A percentile compares a stretch with the other conserved stretches of the same genome.
These are phyloP conservation scores for Notolepis coatsorum DNA, from an alignment of 2,797 vertebrate genomes.

Conservation along the genomic window DNA sequence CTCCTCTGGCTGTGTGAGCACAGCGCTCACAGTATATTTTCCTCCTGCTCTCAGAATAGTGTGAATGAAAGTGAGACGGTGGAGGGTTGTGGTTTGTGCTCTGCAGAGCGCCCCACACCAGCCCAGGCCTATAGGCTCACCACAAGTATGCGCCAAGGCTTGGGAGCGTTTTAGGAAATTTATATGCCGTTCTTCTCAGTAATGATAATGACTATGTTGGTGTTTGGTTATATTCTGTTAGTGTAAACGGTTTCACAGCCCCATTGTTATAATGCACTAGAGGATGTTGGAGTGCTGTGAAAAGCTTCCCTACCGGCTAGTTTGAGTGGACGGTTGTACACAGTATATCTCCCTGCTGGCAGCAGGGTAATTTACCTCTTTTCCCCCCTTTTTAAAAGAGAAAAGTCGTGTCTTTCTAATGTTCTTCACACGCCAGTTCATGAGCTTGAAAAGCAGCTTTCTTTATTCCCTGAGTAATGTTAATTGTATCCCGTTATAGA, in stretches of 20 bases:
- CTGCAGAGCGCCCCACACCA: neutral
- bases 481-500: slow-evolving; percentile 9
- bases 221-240: slow-evolving; percentile 23
- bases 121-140: slow-evolving; percentile 11
- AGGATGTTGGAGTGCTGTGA: slow-evolving; percentile 26
- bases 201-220: slow-evolving; percentile 46
- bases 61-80: slow-evolving; percentile 18
- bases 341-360: slow-evolving; percentile 4
- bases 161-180: slow-evolving; percentile 4
- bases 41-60: slow-evolving; percentile 1
- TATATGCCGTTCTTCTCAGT: slow-evolving; percentile 28
- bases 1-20: neutral
- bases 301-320: slow-evolving; percentile 18
- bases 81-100: slow-evolving; percentile 13
- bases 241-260: slow-evolving; percentile 21
- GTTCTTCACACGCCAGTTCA: slow-evolving; percentile 1
- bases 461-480: slow-evolving; percentile 7
- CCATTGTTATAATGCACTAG: slow-evolving; percentile 13
- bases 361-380: neutral
- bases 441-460: neutral
- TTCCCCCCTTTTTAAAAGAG: neutral
- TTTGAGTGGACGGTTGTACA: neutral
- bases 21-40: neutral
- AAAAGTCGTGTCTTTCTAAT: slow-evolving; percentile 16
- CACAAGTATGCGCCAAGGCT: slow-evolving; percentile 37